These are phyloP conservation scores for Phrynocephalus versicolor DNA, from an alignment of 2,113 vertebrate genomes.

Conservation along the genomic window DNA sequence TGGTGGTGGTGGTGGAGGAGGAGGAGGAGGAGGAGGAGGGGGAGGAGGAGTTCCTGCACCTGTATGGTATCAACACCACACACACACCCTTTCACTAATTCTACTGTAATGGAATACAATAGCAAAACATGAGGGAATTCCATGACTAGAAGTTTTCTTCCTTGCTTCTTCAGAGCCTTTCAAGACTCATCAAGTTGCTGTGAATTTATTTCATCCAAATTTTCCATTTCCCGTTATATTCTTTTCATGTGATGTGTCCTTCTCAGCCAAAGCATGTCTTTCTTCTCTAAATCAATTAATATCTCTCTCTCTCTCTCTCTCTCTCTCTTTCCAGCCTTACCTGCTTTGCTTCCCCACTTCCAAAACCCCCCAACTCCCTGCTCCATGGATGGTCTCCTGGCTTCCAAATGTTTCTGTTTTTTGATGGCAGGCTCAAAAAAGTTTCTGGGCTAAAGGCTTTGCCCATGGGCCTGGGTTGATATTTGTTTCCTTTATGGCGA, in stretches of 20 bases:
- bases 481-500: not conserved
- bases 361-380: not conserved
- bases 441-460: rapidly evolving
- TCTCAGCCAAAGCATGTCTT: conserved; percentile 36
- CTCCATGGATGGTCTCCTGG: conserved; percentile 43
- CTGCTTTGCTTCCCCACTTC: not conserved
- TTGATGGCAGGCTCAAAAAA: not conserved
- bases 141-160: conserved; percentile 17
- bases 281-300: conserved; percentile 53
- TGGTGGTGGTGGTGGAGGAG: no score
- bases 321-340: conserved; percentile 44
- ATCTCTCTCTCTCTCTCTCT: conserved; percentile 53
- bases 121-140: conserved; percentile 20
- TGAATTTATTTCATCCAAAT: conserved; percentile 42
- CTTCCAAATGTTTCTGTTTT: not conserved
- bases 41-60: conserved; percentile 49
- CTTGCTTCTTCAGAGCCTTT: conserved; percentile 5
- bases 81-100: conserved; percentile 40
- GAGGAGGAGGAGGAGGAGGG: no score
- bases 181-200: conserved; percentile 49
- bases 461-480: not conserved
- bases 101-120: conserved; percentile 39
- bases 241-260: conserved; percentile 54
- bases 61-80: conserved; percentile 62
- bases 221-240: conserved; percentile 32